Conservation (phyloP, 2,888 invertebrate species). For the Stegophylla sp. region DNA sequence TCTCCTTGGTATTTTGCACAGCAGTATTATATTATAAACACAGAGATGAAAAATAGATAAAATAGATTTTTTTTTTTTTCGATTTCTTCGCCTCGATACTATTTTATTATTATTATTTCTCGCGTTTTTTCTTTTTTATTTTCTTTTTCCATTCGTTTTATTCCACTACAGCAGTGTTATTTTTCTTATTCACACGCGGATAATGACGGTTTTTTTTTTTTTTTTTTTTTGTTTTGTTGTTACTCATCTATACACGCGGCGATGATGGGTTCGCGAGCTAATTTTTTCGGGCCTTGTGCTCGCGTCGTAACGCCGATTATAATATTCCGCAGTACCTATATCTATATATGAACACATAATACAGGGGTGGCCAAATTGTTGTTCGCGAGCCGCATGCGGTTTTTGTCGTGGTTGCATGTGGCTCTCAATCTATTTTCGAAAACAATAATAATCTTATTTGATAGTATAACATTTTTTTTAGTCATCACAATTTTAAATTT, state of each 20-base stretch:
- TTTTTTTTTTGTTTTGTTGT: too few relatives aligned
- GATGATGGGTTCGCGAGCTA: neutral
- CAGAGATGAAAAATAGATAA: slow-evolving; percentile 1
- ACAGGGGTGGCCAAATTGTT: too few relatives aligned
- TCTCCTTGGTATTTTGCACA: neutral
- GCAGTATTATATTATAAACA: too few relatives aligned
- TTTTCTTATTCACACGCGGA: slow-evolving; percentile 15
- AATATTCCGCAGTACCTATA: neutral
- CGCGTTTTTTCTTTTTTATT: too few relatives aligned
- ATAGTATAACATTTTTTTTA: too few relatives aligned
- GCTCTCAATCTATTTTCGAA: too few relatives aligned
- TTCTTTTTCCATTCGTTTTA: neutral
- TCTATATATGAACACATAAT: neutral
- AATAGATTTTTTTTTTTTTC: slow-evolving; percentile 12
- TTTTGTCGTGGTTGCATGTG: too few relatives aligned
- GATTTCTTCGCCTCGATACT: too few relatives aligned
- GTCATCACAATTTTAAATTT: too few relatives aligned
- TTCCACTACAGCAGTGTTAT: neutral
- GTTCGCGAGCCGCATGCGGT: too few relatives aligned
- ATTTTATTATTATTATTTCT: too few relatives aligned
- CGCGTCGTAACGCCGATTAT: neutral
- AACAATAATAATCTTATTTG: too few relatives aligned
- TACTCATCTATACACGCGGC: neutral
- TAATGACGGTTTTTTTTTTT: slow-evolving; percentile 23
- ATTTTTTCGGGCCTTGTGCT: slow-evolving; percentile 1